Conservation (phyloP, 2,113 vertebrate genomes). For the Sakesphorus luctuosus region DNA sequence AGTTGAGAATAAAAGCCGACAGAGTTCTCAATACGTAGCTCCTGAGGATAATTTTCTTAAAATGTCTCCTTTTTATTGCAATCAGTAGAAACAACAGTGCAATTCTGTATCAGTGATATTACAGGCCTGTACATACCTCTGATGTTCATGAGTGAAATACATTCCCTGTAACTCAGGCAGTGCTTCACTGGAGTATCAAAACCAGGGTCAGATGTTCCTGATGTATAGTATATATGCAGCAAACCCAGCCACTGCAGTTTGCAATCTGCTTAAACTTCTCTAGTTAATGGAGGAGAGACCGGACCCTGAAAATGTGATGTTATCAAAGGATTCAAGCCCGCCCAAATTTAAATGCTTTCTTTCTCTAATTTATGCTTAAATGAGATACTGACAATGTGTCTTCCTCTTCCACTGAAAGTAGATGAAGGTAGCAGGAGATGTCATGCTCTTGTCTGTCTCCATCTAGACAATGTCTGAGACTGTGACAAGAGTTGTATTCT, state of each 20-base stretch:
- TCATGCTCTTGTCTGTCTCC: neutral
- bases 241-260: neutral
- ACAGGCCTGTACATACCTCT: neutral
- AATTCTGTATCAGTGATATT: neutral
- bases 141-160: neutral
- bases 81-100: neutral
- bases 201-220: neutral
- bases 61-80: neutral
- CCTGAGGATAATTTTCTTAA: neutral
- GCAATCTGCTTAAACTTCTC: neutral
- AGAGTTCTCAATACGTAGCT: neutral
- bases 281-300: neutral
- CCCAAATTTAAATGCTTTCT: neutral
- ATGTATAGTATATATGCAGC: fast-evolving
- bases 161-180: neutral
- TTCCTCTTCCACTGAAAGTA: neutral
- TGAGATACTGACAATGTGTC: neutral
- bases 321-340: neutral
- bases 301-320: neutral
- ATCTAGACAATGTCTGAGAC: neutral
- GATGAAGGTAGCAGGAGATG: neutral
- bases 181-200: neutral
- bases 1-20: neutral
- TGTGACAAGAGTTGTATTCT: neutral
- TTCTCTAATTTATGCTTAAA: neutral